These are phyloP conservation scores for Acropora tenuis DNA, from an alignment of 64 coral and sea anemone species.

Conservation along the genomic window DNA sequence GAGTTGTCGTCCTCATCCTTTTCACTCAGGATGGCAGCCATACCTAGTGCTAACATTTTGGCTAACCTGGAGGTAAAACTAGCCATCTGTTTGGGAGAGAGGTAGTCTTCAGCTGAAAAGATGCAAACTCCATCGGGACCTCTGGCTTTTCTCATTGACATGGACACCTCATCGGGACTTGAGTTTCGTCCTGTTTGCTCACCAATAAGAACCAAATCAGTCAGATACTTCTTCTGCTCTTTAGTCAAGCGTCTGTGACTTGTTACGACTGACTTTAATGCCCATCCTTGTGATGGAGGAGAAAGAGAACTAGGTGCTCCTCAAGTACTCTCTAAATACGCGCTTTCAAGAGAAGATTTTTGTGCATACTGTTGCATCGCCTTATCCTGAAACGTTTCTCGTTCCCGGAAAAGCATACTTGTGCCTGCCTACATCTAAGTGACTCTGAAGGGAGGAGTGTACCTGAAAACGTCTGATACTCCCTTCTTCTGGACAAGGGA, in stretches of 20 bases:
- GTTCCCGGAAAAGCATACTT: too few relatives aligned
- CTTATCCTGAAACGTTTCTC: too few relatives aligned
- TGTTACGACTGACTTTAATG: slow-evolving; percentile 15
- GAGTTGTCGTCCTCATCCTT: too few relatives aligned
- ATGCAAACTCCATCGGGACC: background rate
- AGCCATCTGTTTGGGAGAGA: background rate
- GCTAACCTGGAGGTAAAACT: background rate
- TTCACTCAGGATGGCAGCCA: too few relatives aligned
- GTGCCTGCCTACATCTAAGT: slow-evolving; percentile 11
- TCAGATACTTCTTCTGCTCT: slow-evolving; percentile 52
- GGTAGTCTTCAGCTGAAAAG: slow-evolving; percentile 15
- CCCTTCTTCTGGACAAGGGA: slow-evolving; percentile 55
- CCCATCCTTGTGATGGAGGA: background rate
- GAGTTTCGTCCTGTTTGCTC: slow-evolving; percentile 55
- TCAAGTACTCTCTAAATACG: background rate
- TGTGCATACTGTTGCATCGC: slow-evolving; percentile 41
- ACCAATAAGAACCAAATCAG: slow-evolving; percentile 49
- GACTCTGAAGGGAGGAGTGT: slow-evolving; percentile 41
- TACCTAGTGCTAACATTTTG: background rate
- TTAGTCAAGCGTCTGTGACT: slow-evolving; percentile 16
- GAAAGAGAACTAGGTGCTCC: background rate
- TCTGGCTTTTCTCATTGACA: slow-evolving; percentile 43
- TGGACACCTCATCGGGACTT: slow-evolving; percentile 24
- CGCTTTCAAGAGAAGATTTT: slow-evolving; percentile 23
- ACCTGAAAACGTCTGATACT: slow-evolving; percentile 27